Conservation (phyloP, 2,113 vertebrate species). For the Gallinago undulata region DNA sequence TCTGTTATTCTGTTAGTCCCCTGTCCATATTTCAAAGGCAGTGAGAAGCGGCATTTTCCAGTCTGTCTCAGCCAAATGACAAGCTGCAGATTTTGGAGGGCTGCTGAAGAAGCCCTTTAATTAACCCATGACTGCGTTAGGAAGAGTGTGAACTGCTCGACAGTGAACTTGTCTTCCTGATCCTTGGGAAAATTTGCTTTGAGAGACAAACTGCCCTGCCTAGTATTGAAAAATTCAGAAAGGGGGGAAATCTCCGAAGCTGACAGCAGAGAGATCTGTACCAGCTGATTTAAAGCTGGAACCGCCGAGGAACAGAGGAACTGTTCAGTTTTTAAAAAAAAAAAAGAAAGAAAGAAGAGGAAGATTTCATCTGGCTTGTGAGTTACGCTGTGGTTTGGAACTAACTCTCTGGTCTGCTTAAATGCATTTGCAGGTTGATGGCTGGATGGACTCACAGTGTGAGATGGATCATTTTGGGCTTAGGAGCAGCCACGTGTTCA, state of each 20-base stretch:
- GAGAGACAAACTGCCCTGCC: background rate
- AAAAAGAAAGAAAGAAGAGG: background rate
- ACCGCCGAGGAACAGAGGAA: background rate
- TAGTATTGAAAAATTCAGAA: background rate
- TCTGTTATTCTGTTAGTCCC: background rate
- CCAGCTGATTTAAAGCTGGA: background rate
- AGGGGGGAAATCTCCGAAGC: background rate
- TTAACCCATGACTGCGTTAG: background rate
- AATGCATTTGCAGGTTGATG: conserved; percentile 57
- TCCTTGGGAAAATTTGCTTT: background rate
- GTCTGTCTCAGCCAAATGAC: background rate
- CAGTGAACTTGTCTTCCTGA: background rate
- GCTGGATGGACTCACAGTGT: conserved; percentile 59
- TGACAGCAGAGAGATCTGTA: background rate
- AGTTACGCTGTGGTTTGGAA: background rate
- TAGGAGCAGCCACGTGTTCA: conserved; percentile 10
- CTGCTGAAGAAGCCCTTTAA: background rate
- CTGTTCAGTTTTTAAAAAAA: background rate
- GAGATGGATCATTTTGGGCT: background rate
- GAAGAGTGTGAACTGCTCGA: background rate
- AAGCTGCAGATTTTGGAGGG: background rate
- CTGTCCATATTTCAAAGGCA: background rate
- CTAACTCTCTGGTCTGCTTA: background rate
- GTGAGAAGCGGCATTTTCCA: background rate
- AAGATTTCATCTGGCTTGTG: background rate